phyloP scores from a whole-genome alignment of 2,113 vertebrate genomes.

The Marcusenius ussheri region DNA sequence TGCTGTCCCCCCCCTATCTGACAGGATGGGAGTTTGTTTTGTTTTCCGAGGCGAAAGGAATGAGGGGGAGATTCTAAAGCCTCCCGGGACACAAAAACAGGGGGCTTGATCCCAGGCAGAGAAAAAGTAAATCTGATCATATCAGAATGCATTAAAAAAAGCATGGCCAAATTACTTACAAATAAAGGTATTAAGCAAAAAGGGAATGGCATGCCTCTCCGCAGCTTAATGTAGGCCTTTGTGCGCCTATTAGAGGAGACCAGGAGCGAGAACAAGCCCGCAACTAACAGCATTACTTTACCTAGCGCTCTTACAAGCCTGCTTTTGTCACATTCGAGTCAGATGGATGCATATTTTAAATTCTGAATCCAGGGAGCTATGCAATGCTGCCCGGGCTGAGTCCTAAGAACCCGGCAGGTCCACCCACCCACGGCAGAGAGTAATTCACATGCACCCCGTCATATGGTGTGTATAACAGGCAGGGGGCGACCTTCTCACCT shows the following conservation, averaged over 20 bases:
- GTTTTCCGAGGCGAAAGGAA: conserved; percentile 45
- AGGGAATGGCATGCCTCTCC: conserved; percentile 47
- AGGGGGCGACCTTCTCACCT: background rate
- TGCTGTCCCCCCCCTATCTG: conserved; percentile 41
- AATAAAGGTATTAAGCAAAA: conserved; percentile 57
- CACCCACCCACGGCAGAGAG: conserved; percentile 17
- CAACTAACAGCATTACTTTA: conserved; percentile 31
- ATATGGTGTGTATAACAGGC: conserved; percentile 34
- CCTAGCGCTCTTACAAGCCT: conserved; percentile 32
- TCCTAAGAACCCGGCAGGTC: background rate
- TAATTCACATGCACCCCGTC: conserved; percentile 28
- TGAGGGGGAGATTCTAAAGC: conserved; percentile 33
- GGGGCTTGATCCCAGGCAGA: conserved; percentile 31
- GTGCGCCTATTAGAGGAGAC: conserved; percentile 47
- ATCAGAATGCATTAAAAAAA: conserved; percentile 45
- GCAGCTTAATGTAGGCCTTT: conserved; percentile 61
- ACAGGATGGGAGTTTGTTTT: conserved; percentile 57
- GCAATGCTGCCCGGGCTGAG: conserved; percentile 12
- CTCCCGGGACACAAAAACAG: conserved; percentile 25
- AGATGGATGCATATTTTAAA: conserved; percentile 26
- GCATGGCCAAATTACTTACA: conserved; percentile 51
- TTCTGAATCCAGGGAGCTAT: conserved; percentile 20
- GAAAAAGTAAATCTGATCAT: conserved; percentile 44
- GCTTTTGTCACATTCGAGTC: conserved; percentile 31
- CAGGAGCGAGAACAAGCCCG: conserved; percentile 37